Base-by-base conservation (phyloP, 2,888 invertebrate species). In the Pseudoips prasinana region DNA sequence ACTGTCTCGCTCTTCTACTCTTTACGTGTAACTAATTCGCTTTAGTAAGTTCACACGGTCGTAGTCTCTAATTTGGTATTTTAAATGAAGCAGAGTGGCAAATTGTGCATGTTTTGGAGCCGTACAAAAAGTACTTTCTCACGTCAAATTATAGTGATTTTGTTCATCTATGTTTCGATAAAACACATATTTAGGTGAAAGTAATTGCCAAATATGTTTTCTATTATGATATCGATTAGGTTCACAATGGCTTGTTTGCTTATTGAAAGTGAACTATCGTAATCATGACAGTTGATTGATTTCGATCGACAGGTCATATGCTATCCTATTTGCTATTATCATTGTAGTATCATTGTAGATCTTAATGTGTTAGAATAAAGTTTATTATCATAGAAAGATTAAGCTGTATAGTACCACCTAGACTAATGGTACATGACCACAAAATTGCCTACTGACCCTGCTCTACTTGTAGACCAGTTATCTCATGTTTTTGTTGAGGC, bases 261-360 rank as follows among this genome's bases (percentile, higher is more conserved):
- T 14, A 33, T 39, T 37, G 10, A n/a, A 26, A 35, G 11, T 20
- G 24, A 17, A 24, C 19, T 29, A 53, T 47, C 25, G 35, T 56
- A 57, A 65, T 65, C 62, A 55, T 61, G 66, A 71, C 73, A 69
- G 70, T 73, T 68, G 71, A 65, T 61, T 53, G 63, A 67, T 68
- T 65, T 58, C 46, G 54, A 57, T 53, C 55, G 51, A 61, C 50
- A 55, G 50, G 53, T 49, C 48, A 46, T 58, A 64, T 52, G 38
- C 28, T 23, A 40, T 48, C 29, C 39, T 25, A 37, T 47, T 45
- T 39, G 14, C n/a, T 3, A 23, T 20, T 20, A 2, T 20, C 14
- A 14, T 14, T 3, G 3, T 14, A 3, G 5, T 14, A 14, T 14
- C 5, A 14, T n/a, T n/a, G 5, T 49, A 8, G 18, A 43, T 42